Conservation (phyloP, 2,888 invertebrate species). For the Dryobota labecula region DNA sequence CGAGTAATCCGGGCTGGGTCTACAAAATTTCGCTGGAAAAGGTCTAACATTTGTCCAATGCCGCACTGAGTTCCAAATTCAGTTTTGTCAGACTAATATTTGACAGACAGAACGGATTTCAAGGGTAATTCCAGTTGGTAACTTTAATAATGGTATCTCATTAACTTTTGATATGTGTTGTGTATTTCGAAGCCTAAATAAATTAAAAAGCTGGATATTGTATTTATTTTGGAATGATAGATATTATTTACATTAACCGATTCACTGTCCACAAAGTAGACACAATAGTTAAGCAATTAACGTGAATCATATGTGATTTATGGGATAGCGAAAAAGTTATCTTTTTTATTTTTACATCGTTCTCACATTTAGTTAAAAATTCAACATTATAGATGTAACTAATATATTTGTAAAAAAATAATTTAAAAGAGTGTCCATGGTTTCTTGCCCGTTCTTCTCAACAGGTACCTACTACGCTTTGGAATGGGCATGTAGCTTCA, state of each 20-base stretch:
- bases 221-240: background rate
- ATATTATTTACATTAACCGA: conserved; percentile 1
- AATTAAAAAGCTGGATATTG: background rate
- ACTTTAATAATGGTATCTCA: conserved; percentile 49
- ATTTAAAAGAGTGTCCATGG: no score
- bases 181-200: conserved; percentile 8
- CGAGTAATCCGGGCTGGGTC: conserved; percentile 42
- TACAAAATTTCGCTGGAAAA: conserved; percentile 50
- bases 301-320: no score
- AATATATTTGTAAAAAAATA: no score
- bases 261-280: no score
- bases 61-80: conserved; percentile 33
- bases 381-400: no score
- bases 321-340: no score
- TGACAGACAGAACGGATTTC: conserved; percentile 36
- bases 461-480: no score
- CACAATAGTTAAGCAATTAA: no score
- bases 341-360: no score
- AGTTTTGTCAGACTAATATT: conserved; percentile 47
- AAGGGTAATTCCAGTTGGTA: conserved; percentile 27
- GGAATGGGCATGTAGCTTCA: no score
- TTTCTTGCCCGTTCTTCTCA: no score
- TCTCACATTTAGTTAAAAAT: no score
- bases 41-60: conserved; percentile 52
- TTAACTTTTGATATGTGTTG: conserved; percentile 20